A percentile compares a stretch with the other conserved stretches of the same genome.
phyloP scores from a whole-genome alignment of 2,888 invertebrate genomes.

The Tetheella fluctuosa region DNA sequence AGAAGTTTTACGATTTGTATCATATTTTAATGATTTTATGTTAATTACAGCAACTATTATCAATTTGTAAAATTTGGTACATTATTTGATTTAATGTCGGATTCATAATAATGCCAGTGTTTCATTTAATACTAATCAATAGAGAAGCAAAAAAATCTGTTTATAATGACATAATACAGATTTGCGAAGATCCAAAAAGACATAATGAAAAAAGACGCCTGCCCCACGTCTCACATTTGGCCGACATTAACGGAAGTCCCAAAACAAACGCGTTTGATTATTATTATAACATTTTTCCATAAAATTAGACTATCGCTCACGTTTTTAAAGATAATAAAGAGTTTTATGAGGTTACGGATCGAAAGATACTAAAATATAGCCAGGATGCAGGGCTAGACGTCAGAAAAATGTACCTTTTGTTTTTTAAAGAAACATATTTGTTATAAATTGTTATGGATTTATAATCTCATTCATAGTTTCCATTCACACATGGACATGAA shows the following conservation, averaged over 20 bases:
- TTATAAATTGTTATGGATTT: constrained; percentile 35
- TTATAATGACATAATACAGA: not conserved
- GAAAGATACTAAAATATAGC: constrained; percentile 65
- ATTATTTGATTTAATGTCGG: not conserved
- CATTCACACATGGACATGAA: constrained; percentile 33
- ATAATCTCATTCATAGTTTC: constrained; percentile 37
- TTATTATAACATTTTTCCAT: constrained; percentile 71
- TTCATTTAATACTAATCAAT: not conserved
- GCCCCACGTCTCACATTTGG: constrained; percentile 28
- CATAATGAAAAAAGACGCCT: not conserved
- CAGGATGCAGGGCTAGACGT: constrained; percentile 52
- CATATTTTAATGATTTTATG: not conserved
- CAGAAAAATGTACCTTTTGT: constrained; percentile 55
- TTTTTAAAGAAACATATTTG: constrained; percentile 25
- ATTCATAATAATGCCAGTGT: not conserved
- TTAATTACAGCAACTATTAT: too few relatives aligned
- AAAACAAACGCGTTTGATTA: constrained; percentile 61
- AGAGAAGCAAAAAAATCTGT: not conserved
- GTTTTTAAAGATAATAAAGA: constrained; percentile 77
- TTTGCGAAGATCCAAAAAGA: constrained; percentile 2
- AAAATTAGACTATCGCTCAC: constrained; percentile 67
- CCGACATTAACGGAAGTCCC: constrained; percentile 61
- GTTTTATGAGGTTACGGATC: constrained; percentile 75
- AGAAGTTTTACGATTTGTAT: not conserved
- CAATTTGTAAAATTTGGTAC: too few relatives aligned